phyloP scores from a whole-genome alignment of 2,113 vertebrate species.

The Oreochromis niloticus region DNA sequence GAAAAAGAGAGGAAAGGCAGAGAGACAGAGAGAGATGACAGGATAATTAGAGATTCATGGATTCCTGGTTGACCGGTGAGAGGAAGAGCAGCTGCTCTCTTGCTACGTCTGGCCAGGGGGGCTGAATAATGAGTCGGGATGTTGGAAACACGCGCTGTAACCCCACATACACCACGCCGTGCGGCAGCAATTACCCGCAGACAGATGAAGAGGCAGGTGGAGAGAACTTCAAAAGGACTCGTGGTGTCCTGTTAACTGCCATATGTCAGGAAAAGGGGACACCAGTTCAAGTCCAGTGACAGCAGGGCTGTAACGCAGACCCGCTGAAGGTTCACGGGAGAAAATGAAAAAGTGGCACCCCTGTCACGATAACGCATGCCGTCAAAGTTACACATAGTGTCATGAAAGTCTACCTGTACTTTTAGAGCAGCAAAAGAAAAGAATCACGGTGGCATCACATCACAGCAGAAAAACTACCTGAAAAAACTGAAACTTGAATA shows the following conservation, averaged over 20 bases:
- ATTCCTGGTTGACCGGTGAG: conserved; percentile 38
- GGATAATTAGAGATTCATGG: conserved; percentile 25
- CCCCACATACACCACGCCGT: not conserved
- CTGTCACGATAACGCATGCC: accelerated
- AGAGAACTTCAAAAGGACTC: conserved; percentile 4
- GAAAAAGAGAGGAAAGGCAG: not conserved
- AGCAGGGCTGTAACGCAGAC: not conserved
- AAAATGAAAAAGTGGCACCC: not conserved
- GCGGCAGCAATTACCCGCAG: not conserved
- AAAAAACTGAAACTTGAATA: accelerated
- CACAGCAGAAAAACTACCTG: not conserved
- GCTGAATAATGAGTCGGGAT: conserved; percentile 38
- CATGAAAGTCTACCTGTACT: not conserved
- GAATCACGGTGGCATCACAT: not conserved
- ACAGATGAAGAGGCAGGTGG: not conserved
- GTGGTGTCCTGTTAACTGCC: not conserved
- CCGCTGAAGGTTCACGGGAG: not conserved
- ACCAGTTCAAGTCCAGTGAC: not conserved
- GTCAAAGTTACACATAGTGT: not conserved
- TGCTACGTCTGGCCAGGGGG: not conserved
- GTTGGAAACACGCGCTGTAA: not conserved
- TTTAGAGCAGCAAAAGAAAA: not conserved
- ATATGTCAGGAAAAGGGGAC: not conserved
- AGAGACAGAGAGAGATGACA: not conserved
- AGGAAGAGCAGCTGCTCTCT: conserved; percentile 31